These are phyloP conservation scores for Tetrao urogallus DNA, from an alignment of 2,113 vertebrate species.

Conservation along the genomic window DNA sequence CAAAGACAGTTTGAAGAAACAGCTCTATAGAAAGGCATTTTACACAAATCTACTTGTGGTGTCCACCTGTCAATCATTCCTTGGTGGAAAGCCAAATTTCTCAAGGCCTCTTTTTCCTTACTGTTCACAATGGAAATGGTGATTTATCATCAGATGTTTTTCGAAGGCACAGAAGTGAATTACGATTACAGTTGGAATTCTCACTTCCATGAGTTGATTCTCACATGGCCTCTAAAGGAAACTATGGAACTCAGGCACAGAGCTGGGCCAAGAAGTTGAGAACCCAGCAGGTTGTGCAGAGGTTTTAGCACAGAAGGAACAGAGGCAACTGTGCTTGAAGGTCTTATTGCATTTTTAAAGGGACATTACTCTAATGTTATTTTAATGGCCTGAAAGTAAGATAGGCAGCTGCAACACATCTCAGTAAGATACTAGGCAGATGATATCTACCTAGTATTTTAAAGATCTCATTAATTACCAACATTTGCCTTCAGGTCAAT, in stretches of 20 bases:
- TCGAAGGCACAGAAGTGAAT: not conserved
- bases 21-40: not conserved
- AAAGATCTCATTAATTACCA: not conserved
- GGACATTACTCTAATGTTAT: not conserved
- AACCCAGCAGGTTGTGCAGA: not conserved
- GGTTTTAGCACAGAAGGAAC: not conserved
- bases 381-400: not conserved
- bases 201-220: not conserved
- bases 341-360: not conserved
- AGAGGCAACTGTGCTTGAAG: not conserved
- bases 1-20: not conserved
- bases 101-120: no score
- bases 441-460: not conserved
- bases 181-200: not conserved
- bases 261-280: not conserved
- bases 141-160: not conserved
- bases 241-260: accelerated
- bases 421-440: not conserved
- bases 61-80: not conserved
- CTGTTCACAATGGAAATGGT: not conserved
- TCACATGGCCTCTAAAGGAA: not conserved
- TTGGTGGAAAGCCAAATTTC: not conserved
- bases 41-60: not conserved
- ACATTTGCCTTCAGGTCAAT: not conserved
- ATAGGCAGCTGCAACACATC: not conserved